Conservation (phyloP, 2,113 vertebrate species). For the Cyanoramphus novaezelandiae region DNA sequence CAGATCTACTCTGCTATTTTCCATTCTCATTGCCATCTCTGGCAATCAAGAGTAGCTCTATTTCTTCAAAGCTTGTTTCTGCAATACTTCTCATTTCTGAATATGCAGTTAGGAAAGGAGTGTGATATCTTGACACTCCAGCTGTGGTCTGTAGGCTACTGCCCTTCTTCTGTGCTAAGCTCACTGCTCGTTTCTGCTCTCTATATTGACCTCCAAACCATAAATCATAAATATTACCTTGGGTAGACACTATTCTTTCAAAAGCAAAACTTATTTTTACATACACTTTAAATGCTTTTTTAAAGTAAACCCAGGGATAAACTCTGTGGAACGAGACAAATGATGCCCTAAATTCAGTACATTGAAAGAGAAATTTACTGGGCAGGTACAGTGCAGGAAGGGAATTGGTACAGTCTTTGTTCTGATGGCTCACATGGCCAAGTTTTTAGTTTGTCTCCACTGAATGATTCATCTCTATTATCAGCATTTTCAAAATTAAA, state of each 20-base stretch:
- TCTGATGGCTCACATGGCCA: not conserved
- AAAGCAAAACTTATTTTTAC: not conserved
- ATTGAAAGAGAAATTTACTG: not conserved
- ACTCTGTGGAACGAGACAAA: not conserved
- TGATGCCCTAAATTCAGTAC: not conserved
- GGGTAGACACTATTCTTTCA: not conserved
- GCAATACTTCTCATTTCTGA: not conserved
- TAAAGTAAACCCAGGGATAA: not conserved
- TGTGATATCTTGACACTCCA: not conserved
- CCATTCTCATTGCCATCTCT: not conserved
- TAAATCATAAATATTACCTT: not conserved
- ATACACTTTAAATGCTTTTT: not conserved
- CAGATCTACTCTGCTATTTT: conserved; percentile 25
- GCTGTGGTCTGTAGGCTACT: not conserved
- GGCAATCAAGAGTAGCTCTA: conserved; percentile 23
- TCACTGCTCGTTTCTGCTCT: not conserved
- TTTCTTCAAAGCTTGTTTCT: conserved; percentile 30
- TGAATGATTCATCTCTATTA: conserved; percentile 48
- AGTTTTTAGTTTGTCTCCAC: not conserved
- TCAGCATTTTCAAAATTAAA: conserved; percentile 56
- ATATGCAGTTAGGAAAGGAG: not conserved
- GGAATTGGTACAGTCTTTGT: not conserved
- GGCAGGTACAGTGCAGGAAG: not conserved
- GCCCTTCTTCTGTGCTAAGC: not conserved
- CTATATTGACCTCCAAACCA: not conserved